phyloP scores from a whole-genome alignment of 1,140 invertebrate genomes.

The Drosophila rhopaloa region DNA sequence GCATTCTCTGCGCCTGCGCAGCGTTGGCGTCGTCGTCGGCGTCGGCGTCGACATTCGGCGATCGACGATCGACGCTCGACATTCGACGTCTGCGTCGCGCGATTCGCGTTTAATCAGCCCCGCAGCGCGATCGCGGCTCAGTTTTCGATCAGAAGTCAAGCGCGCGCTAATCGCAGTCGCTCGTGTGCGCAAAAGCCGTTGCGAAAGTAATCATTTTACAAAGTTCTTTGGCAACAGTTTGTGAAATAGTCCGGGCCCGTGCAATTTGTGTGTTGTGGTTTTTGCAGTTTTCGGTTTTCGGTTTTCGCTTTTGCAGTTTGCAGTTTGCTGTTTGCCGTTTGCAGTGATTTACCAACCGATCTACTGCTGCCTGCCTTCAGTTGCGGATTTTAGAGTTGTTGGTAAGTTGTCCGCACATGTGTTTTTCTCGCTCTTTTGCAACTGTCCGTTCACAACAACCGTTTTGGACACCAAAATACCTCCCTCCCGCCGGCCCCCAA shows the following conservation, averaged over 20 bases:
- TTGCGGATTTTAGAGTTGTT: slow-evolving; percentile 55
- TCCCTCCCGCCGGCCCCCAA: background rate
- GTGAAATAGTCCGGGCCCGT: slow-evolving; percentile 72
- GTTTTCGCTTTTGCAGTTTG: slow-evolving; percentile 74
- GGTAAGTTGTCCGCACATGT: slow-evolving; percentile 73
- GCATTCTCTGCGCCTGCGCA: slow-evolving; percentile 47
- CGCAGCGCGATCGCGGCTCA: slow-evolving; percentile 53
- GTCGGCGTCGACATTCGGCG: slow-evolving; percentile 14
- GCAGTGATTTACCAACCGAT: slow-evolving; percentile 65
- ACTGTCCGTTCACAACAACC: slow-evolving; percentile 63
- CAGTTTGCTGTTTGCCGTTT: slow-evolving; percentile 29
- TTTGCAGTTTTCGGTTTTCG: slow-evolving; percentile 67
- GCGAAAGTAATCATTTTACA: slow-evolving; percentile 68
- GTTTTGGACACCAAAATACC: slow-evolving; percentile 25
- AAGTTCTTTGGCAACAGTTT: slow-evolving; percentile 73
- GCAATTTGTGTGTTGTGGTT: slow-evolving; percentile 77
- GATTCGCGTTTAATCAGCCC: slow-evolving; percentile 67
- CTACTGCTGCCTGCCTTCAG: slow-evolving; percentile 6
- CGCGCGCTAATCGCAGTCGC: slow-evolving; percentile 45
- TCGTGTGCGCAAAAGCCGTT: slow-evolving; percentile 55
- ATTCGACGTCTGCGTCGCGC: slow-evolving; percentile 49
- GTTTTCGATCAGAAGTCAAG: slow-evolving; percentile 81
- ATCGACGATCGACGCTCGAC: slow-evolving; percentile 4
- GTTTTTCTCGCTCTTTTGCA: slow-evolving; percentile 64
- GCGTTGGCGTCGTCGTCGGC: slow-evolving; percentile 21